Evolutionary conservation across 2,113 vertebrate genomes (phyloP), one percentile per base, ranked within the genome.

Genomic region (Nesospiza acunhae): DNA sequence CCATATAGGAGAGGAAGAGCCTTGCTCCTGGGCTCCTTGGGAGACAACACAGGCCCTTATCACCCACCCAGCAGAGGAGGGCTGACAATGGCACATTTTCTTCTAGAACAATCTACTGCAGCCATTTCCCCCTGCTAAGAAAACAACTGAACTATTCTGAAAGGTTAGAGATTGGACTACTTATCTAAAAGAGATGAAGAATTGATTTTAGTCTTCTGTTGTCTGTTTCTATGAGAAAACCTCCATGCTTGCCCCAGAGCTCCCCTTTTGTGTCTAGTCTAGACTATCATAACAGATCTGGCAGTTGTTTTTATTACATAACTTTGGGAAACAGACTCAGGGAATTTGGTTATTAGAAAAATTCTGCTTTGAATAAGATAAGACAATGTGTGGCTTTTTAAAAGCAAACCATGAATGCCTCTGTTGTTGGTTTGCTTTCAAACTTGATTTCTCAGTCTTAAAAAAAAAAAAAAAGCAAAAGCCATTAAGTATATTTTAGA

Each of bases 301-400:
- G 89, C 77, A 93, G 92, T 79, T 76, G 62, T 76, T 94, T 97
- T 89, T 87, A 94, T 91, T 89, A 80, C 58, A 82, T 76, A 82
- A 90, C 77, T 94, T 87, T 20, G 39, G 86, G 93, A 89, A 91
- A 31, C 49, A 94, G 68, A 81, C 60, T 59, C 63, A 15, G 49
- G 86, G 79, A 91, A 94, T 42, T 92, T 82, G 52, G 19, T 92
- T 64, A 69, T 84, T 91, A 89, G 68, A 94, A 91, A 83, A 96
- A 87, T 69, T 87, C 74, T 85, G 67, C 62, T 91, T 70, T 87
- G 81, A 95, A 76, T 93, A 89, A 89, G 78, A 92, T 31, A 66
- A 37, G 91, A 96, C 89, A 95, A 93, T 91, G 70, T 70, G 82
- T 85, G 89, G 87, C 87, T 91, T 93, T 87, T 22, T 20, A 39